Evolutionary conservation across 2,797 vertebrate species (phyloP), one percentile per base, ranked within the genome.

Genomic region (Melanotaenia nigrans): DNA sequence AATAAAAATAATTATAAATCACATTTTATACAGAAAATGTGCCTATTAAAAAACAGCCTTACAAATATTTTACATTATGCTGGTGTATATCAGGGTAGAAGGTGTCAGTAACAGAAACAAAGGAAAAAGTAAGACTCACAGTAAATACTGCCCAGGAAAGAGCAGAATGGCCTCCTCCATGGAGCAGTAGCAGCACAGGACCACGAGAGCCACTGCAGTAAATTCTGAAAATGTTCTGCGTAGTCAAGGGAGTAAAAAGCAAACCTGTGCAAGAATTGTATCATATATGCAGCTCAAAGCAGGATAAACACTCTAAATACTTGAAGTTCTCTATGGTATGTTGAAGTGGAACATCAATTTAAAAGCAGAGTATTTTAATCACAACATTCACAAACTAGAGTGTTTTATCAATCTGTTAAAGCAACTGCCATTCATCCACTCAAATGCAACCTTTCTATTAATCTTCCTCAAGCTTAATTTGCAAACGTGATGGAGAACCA

Each of bases 121-220:
- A 3, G 20, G 18, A 3, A 3, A 6, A 28, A 42, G 16, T 49
- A 12, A 47, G 20, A 45, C 96, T 95, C 84, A 99, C 97, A 59
- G 97, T 98, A 82, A 99, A 99, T 0, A 99, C 98, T 1, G 98
- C 97, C 98, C 98, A 99, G 85, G 98, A 99, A 10, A 99, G 96
- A 0, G 98, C 98, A 69, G 98, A 99, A 87, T 99, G 98, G 45
- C 98, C 98, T 85, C 98, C 98, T 14, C 98, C 98, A 0, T 99
- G 98, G 12, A 99, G 89, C 28, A 99, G 93, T 13, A 99, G 90
- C 69, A 99, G 83, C 42, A 99, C 97, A 0, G 98, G 98, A 2
- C 98, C 98, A 64, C 96, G 95, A 10, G 94, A 90, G 3, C 98
- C 98, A 18, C 96, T 99, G 90, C 96, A 96, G 91, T 99, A 99